These are phyloP conservation scores for Cirrhinus molitorella DNA, from an alignment of 2,797 vertebrate genomes.

Conservation along the genomic window DNA sequence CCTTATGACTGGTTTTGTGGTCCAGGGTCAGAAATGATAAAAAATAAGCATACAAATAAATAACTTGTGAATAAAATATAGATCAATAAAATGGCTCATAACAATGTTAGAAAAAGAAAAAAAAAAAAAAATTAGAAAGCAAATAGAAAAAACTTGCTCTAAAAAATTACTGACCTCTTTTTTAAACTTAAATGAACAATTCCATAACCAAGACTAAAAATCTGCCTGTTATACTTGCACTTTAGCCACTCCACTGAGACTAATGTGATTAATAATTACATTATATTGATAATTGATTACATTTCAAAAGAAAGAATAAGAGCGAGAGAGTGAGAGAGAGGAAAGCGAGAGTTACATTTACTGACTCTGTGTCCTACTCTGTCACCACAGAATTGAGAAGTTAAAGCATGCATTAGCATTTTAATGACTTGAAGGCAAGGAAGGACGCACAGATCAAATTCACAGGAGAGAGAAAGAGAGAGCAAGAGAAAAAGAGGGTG, in stretches of 20 bases:
- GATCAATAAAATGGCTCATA: not conserved
- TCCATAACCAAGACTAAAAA: not conserved
- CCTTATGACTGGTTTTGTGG: too few relatives aligned
- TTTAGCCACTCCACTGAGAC: not conserved
- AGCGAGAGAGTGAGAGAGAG: not conserved
- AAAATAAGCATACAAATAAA: not conserved
- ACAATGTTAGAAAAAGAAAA: too few relatives aligned
- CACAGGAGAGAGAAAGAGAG: conserved; percentile 51
- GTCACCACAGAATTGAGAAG: conserved; percentile 50
- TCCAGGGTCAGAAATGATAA: not conserved
- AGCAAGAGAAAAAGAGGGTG: conserved; percentile 2
- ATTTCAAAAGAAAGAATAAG: not conserved
- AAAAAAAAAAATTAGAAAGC: not conserved
- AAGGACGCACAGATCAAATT: conserved; percentile 27
- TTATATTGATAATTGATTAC: not conserved
- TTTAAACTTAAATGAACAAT: not conserved
- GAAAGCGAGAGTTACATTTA: conserved; percentile 49
- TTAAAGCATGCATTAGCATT: conserved; percentile 57
- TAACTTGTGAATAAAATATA: not conserved
- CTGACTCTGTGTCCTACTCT: conserved; percentile 52
- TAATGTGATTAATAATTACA: conserved; percentile 3
- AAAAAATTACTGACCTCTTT: not conserved
- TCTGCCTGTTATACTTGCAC: not conserved
- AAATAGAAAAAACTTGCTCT: not conserved
- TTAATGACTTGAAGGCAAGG: conserved; percentile 51